Evolutionary conservation across 1,140 invertebrate species (phyloP).

Genomic region (Achatina immaculata): DNA sequence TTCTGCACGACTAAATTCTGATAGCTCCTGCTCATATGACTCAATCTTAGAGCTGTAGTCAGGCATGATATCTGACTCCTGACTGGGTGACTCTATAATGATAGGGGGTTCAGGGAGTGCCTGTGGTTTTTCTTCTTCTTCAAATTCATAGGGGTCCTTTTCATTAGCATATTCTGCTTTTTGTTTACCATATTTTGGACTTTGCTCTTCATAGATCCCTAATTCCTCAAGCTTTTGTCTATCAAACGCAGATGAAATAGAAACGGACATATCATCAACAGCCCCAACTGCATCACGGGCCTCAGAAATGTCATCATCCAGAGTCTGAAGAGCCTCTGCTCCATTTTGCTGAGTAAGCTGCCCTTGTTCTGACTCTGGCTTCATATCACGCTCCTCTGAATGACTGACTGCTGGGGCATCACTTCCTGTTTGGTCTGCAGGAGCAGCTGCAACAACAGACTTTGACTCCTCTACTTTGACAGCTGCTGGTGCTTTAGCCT

Average conservation of each 20-base stretch:
- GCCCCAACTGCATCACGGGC: constrained; percentile 1
- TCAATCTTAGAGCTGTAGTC: constrained; percentile 43
- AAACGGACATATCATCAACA: neutral
- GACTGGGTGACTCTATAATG: constrained; percentile 65
- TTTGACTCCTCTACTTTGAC: neutral
- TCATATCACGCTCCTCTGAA: neutral
- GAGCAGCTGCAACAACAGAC: neutral
- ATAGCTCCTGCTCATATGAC: constrained; percentile 43
- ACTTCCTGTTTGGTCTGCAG: neutral
- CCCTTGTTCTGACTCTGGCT: neutral
- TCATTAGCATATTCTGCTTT: neutral
- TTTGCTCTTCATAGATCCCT: neutral
- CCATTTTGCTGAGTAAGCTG: neutral
- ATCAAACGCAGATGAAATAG: constrained; percentile 16
- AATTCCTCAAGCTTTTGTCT: constrained; percentile 54
- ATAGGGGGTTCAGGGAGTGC: constrained; percentile 67
- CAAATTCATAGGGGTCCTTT: neutral
- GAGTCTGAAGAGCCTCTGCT: neutral
- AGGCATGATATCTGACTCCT: constrained; percentile 56
- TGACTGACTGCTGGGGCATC: neutral
- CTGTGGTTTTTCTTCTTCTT: constrained; percentile 67
- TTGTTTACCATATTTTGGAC: too few species aligned
- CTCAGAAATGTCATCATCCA: neutral
- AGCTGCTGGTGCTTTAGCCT: constrained; percentile 7
- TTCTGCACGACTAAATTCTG: constrained; percentile 31